These are phyloP conservation scores for Coracopsis vasa DNA, from an alignment of 2,113 vertebrate species.

Conservation along the genomic window DNA sequence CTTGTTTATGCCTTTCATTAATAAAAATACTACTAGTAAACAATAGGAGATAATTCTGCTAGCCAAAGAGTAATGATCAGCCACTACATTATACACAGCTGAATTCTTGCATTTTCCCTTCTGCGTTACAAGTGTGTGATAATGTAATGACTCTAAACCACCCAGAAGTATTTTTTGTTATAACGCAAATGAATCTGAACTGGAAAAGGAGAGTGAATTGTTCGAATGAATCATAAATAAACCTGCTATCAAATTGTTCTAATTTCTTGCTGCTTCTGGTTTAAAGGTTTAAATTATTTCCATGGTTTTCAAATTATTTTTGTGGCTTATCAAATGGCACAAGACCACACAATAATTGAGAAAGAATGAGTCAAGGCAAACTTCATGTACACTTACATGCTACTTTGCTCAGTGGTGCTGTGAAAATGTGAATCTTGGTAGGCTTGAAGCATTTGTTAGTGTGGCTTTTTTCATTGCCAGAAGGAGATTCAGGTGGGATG, in stretches of 20 bases:
- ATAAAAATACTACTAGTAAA: background rate
- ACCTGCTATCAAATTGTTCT: background rate
- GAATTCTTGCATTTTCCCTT: conserved; percentile 13
- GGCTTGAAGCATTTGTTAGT: background rate
- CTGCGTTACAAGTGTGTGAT: background rate
- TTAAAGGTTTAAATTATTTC: conserved; percentile 14
- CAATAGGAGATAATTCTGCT: background rate
- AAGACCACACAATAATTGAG: background rate
- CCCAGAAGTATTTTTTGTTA: background rate
- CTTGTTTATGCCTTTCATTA: background rate
- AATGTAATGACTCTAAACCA: background rate
- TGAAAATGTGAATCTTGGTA: background rate
- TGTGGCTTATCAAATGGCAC: background rate
- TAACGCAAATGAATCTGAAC: background rate
- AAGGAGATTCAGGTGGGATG: background rate
- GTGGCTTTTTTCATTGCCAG: background rate
- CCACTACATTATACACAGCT: background rate
- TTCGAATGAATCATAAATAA: background rate
- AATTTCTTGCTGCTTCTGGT: background rate
- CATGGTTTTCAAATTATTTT: background rate
- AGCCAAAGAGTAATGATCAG: background rate
- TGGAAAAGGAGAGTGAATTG: background rate
- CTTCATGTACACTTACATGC: background rate
- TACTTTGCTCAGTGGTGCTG: background rate
- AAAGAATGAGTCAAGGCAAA: background rate